A percentile compares a stretch with the other conserved stretches of the same genome.
Evolutionary conservation across 1,140 invertebrate genomes (phyloP).

Genomic region (Branchinecta lindahli): DNA sequence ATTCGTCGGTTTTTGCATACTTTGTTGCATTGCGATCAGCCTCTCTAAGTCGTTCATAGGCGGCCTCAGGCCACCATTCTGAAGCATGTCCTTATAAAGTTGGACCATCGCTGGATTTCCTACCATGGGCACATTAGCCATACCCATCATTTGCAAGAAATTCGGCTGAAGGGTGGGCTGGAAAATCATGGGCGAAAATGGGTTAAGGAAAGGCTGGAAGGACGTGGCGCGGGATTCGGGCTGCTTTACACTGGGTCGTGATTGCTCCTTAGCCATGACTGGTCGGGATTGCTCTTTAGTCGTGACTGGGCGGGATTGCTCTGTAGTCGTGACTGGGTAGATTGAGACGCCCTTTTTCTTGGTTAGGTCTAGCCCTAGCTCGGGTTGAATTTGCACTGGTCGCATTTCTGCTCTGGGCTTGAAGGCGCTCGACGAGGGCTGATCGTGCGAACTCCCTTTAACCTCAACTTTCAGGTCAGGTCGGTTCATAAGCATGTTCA

Average conservation of each 20-base stretch:
- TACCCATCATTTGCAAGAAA: neutral
- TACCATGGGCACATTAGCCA: neutral
- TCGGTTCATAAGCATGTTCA: neutral
- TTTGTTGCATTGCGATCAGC: slow-evolving; percentile 1
- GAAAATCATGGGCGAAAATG: neutral
- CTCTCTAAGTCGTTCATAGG: neutral
- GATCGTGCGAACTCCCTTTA: neutral
- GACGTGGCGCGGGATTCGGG: neutral
- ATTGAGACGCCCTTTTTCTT: neutral
- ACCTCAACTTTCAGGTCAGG: slow-evolving; percentile 7
- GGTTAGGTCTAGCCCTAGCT: neutral
- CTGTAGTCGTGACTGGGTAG: neutral
- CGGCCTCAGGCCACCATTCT: neutral
- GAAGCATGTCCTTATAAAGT: slow-evolving; percentile 1
- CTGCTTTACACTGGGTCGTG: neutral
- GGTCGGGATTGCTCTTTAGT: neutral
- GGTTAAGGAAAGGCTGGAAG: neutral
- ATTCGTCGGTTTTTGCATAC: neutral
- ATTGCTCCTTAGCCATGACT: neutral
- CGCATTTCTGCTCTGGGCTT: no score
- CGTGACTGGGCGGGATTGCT: neutral
- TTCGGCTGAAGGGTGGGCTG: neutral
- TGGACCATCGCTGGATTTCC: neutral
- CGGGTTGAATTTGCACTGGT: neutral
- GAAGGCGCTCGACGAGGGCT: no score